A percentile compares a stretch with the other conserved stretches of the same genome.
Conservation (phyloP, 2,888 invertebrate species). For the Chrysopilus asiliformis region DNA sequence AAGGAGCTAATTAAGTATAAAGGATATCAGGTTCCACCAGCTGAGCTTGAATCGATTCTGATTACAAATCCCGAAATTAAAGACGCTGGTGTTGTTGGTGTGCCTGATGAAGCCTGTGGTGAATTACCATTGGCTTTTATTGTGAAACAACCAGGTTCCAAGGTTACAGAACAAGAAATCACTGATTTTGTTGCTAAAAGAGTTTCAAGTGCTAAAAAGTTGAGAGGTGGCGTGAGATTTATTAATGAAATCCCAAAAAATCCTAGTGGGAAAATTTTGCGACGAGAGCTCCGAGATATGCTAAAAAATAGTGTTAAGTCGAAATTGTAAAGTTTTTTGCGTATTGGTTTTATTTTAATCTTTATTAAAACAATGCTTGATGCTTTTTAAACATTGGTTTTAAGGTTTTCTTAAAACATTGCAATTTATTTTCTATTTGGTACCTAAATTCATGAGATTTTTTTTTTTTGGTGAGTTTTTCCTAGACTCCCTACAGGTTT, state of each 20-base stretch:
- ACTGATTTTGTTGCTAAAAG: conserved; percentile 39
- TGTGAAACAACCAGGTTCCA: conserved; percentile 43
- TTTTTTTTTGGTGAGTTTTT: no score
- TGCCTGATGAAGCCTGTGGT: conserved; percentile 56
- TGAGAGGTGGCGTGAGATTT: conserved; percentile 63
- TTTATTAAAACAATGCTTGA: no score
- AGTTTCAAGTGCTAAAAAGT: conserved; percentile 57
- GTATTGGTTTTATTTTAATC: no score
- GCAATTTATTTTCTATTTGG: no score
- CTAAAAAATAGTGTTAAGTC: conserved; percentile 26
- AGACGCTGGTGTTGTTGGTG: conserved; percentile 71
- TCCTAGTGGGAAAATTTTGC: conserved; percentile 63
- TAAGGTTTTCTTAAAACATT: no score
- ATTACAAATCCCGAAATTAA: conserved; percentile 54
- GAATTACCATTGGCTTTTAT: conserved; percentile 66
- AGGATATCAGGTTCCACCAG: conserved; percentile 75
- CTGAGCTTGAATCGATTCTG: conserved; percentile 71
- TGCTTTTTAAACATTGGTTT: no score
- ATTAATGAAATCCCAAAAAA: conserved; percentile 63
- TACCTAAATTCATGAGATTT: no score
- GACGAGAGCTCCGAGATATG: conserved; percentile 37
- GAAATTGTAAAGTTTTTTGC: conserved; percentile 29
- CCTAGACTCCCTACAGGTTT: no score
- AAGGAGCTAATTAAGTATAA: conserved; percentile 89
- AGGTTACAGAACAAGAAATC: conserved; percentile 43